phyloP scores from a whole-genome alignment of 2,888 invertebrate species.

The Terebella lapidaria region DNA sequence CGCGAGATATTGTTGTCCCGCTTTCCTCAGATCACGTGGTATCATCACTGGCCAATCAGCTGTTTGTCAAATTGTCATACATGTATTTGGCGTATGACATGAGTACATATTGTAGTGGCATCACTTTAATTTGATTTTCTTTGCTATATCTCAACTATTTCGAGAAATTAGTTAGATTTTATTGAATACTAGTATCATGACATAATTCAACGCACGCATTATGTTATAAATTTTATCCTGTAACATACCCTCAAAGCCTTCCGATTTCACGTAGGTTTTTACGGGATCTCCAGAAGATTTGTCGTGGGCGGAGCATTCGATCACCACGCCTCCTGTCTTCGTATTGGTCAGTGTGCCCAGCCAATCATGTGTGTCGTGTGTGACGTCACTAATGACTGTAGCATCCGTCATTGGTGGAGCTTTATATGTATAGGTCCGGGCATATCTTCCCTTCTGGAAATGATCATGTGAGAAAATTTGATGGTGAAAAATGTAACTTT shows the following conservation, averaged over 20 bases:
- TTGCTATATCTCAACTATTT: too few species aligned
- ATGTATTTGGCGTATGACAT: too few species aligned
- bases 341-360: neutral
- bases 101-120: too few species aligned
- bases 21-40: slow-evolving; percentile 1
- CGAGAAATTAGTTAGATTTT: too few species aligned
- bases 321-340: neutral
- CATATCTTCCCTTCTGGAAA: neutral
- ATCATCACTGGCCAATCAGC: slow-evolving; percentile 2
- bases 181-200: neutral
- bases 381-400: too few species aligned
- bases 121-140: too few species aligned
- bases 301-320: neutral
- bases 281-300: neutral
- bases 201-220: neutral
- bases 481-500: too few species aligned
- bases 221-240: neutral
- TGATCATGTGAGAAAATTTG: too few species aligned
- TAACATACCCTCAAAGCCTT: neutral
- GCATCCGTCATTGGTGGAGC: neutral
- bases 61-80: too few species aligned
- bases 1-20: slow-evolving; percentile 7
- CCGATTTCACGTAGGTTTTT: neutral
- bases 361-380: neutral
- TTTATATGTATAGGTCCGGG: neutral